A percentile compares a stretch with the other conserved stretches of the same genome.
These are phyloP conservation scores for Caenorhabditis briggsae DNA, from an alignment of 1,140 invertebrate species.

Conservation along the genomic window DNA sequence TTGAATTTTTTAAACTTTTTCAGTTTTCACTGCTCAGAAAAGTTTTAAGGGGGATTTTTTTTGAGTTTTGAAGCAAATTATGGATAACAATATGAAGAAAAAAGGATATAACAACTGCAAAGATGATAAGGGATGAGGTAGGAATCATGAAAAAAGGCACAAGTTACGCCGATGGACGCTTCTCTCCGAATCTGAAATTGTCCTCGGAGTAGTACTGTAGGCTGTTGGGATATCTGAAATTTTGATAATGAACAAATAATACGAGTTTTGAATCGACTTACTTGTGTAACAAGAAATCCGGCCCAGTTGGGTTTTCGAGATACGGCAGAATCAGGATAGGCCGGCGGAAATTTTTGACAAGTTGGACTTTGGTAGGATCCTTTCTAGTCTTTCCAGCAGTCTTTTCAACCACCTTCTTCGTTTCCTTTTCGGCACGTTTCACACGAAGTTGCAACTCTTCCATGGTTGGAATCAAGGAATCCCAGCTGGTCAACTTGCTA, in stretches of 20 bases:
- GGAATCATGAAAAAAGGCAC: neutral
- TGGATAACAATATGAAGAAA: constrained; percentile 46
- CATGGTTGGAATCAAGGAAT: constrained; percentile 56
- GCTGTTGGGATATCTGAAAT: constrained; percentile 54
- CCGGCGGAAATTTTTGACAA: constrained; percentile 5
- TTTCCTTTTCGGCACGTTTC: neutral
- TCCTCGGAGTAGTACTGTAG: constrained; percentile 59
- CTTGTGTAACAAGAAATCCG: constrained; percentile 58
- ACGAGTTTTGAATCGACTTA: neutral
- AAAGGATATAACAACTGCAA: constrained; percentile 43
- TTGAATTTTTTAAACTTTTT: constrained; percentile 26
- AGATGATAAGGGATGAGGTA: constrained; percentile 50
- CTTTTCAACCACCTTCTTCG: neutral
- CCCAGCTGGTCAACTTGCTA: constrained; percentile 35
- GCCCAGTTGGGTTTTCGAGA: constrained; percentile 44
- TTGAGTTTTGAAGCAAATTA: constrained; percentile 8
- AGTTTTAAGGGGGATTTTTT: neutral
- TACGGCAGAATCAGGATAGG: constrained; percentile 53
- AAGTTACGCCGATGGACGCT: constrained; percentile 14
- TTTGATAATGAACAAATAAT: neutral
- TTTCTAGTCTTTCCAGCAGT: neutral
- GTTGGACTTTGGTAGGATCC: constrained; percentile 54
- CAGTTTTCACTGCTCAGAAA: neutral
- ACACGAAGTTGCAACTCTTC: constrained; percentile 52
- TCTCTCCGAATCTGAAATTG: constrained; percentile 41